Conservation (phyloP, 2,113 vertebrate genomes). For the Notothenia coriiceps region DNA sequence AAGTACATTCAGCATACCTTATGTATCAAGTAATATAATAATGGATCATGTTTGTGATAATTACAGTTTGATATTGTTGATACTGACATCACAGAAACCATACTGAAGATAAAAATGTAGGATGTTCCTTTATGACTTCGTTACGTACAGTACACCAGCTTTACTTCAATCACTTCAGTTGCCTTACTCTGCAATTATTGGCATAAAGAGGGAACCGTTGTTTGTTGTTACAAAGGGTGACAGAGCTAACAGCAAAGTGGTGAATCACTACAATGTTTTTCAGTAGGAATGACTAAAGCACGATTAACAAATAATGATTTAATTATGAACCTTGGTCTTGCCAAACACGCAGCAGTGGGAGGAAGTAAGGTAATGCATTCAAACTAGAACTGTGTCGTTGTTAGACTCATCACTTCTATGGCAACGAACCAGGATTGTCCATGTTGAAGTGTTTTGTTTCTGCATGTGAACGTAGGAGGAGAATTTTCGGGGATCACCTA, state of each 20-base stretch:
- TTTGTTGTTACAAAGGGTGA: neutral
- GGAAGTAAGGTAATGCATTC: neutral
- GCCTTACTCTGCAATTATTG: neutral
- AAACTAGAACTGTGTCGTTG: neutral
- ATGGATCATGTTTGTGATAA: neutral
- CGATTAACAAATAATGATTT: slow-evolving; percentile 16
- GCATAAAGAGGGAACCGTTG: neutral
- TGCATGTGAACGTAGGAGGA: slow-evolving; percentile 7
- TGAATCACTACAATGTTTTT: slow-evolving; percentile 33
- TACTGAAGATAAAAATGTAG: neutral
- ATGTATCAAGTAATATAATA: too few relatives aligned
- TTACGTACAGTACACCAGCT: neutral
- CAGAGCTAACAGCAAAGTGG: slow-evolving; percentile 12
- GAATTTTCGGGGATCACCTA: slow-evolving; percentile 64
- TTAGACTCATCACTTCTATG: neutral
- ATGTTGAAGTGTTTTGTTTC: neutral
- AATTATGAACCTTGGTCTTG: neutral
- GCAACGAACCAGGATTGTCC: slow-evolving; percentile 9
- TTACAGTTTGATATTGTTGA: neutral
- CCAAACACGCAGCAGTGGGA: slow-evolving; percentile 31
- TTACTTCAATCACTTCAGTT: slow-evolving; percentile 1
- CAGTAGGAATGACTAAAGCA: slow-evolving; percentile 29
- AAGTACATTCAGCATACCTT: neutral
- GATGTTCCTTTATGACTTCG: neutral
- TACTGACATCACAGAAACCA: neutral